phyloP scores from a whole-genome alignment of 2,888 invertebrate species.

The Clistopyga incitator region DNA sequence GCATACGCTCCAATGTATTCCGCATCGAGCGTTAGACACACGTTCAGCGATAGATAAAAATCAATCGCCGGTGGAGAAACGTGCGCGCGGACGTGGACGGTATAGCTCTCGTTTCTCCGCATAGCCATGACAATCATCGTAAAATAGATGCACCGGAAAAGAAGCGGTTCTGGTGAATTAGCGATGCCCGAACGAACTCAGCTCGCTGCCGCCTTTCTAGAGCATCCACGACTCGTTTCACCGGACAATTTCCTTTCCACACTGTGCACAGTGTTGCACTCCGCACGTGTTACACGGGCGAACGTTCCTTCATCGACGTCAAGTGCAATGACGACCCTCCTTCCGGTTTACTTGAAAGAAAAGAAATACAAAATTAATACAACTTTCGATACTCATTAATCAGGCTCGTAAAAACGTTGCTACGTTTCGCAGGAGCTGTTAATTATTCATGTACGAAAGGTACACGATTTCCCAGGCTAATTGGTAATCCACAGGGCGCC shows the following conservation, averaged over 20 bases:
- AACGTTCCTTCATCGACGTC: constrained; percentile 28
- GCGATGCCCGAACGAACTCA: constrained; percentile 59
- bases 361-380: background rate
- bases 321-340: constrained; percentile 5
- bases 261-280: constrained; percentile 26
- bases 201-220: constrained; percentile 61
- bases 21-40: background rate
- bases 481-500: constrained; percentile 51
- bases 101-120: constrained; percentile 1
- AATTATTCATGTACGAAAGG: background rate
- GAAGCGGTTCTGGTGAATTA: constrained; percentile 64
- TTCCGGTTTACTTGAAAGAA: background rate
- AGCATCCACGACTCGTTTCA: constrained; percentile 63
- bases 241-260: constrained; percentile 65
- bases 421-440: background rate
- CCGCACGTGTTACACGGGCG: constrained; percentile 26
- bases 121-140: constrained; percentile 23
- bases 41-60: constrained; percentile 15
- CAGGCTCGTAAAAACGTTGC: background rate
- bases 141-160: constrained; percentile 63
- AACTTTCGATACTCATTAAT: constrained; percentile 16
- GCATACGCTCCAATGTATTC: background rate
- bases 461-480: constrained; percentile 38
- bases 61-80: background rate
- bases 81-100: background rate